These are phyloP conservation scores for Anastrepha ludens DNA, from an alignment of 1,140 invertebrate genomes.

Conservation along the genomic window DNA sequence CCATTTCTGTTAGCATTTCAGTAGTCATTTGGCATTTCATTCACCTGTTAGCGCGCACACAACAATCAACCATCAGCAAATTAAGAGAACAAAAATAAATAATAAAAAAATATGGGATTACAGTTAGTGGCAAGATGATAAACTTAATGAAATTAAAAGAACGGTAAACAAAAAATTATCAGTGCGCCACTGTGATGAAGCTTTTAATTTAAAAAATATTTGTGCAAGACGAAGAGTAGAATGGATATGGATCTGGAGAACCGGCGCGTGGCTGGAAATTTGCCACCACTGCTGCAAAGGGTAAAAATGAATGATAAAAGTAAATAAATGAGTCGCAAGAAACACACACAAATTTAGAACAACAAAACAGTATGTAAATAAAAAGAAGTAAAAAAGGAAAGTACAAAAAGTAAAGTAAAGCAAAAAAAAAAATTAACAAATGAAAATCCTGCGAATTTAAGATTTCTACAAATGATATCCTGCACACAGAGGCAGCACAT, in stretches of 20 bases:
- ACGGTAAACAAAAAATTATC: slow-evolving; percentile 41
- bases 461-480: slow-evolving; percentile 51
- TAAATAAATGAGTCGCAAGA: neutral
- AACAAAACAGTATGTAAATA: no score
- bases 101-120: slow-evolving; percentile 8
- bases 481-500: neutral
- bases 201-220: slow-evolving; percentile 48
- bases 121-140: slow-evolving; percentile 49
- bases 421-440: neutral
- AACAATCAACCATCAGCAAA: slow-evolving; percentile 37
- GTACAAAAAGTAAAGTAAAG: neutral
- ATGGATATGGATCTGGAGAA: neutral
- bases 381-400: no score
- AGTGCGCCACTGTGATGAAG: slow-evolving; percentile 37
- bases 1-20: neutral
- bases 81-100: neutral
- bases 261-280: neutral
- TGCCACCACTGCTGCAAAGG: neutral
- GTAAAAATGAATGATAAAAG: neutral
- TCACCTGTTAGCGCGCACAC: slow-evolving; percentile 6
- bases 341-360: neutral
- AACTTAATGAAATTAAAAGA: slow-evolving; percentile 47
- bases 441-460: slow-evolving; percentile 36
- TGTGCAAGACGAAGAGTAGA: neutral
- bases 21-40: neutral